Conservation (phyloP, 2,113 vertebrate genomes). For the Sminthopsis crassicaudata region DNA sequence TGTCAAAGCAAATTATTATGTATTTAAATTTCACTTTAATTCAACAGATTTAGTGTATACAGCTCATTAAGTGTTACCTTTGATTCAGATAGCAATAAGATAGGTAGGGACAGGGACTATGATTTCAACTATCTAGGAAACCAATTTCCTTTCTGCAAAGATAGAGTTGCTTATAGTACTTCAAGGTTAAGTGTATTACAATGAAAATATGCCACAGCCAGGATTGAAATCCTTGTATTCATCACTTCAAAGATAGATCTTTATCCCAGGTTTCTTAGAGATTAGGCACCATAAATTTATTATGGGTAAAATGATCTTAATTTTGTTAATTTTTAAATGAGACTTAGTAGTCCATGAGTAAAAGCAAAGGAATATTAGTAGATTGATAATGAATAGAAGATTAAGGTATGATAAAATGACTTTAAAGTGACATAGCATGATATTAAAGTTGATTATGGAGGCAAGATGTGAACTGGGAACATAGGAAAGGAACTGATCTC, state of each 20-base stretch:
- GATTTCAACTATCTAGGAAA: not conserved
- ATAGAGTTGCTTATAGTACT: not conserved
- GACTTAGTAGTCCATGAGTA: not conserved
- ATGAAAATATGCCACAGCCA: not conserved
- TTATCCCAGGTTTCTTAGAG: not conserved
- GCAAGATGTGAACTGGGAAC: not conserved
- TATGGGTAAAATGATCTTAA: not conserved
- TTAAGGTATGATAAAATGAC: not conserved
- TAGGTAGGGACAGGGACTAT: not conserved
- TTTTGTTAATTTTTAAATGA: not conserved
- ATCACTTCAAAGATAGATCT: not conserved
- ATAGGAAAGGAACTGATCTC: not conserved
- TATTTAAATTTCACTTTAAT: not conserved
- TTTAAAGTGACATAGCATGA: not conserved
- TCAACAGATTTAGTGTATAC: not conserved
- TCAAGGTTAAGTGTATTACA: not conserved
- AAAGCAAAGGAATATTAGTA: not conserved
- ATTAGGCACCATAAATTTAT: not conserved
- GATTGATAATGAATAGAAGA: not conserved
- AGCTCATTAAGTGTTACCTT: not conserved
- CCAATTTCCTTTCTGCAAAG: not conserved
- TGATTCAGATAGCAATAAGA: not conserved
- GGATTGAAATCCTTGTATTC: not conserved
- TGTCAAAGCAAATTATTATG: not conserved
- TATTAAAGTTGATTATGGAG: not conserved